A percentile compares a stretch with the other conserved stretches of the same genome.
Evolutionary conservation across 2,888 invertebrate species (phyloP).

Genomic region (Ichneumon xanthorius): DNA sequence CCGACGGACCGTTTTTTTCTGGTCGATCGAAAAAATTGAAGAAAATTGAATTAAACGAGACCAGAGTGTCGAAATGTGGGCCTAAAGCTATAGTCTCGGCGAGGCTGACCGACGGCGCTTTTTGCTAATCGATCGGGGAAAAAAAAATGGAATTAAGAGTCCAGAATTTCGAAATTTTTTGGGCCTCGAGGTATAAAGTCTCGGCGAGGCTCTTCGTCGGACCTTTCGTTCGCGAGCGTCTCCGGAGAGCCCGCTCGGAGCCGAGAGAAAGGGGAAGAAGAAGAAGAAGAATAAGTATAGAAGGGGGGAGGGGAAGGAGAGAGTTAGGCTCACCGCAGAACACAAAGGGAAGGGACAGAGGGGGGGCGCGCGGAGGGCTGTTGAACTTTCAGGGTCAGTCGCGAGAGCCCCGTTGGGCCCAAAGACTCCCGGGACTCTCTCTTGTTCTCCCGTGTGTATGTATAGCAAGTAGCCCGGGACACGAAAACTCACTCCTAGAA

Average conservation of each 20-base stretch:
- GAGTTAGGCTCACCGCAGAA: constrained; percentile 83
- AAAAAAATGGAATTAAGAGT: background rate
- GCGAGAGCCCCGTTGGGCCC: constrained; percentile 72
- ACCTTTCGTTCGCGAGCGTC: constrained; percentile 24
- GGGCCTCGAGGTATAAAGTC: constrained; percentile 33
- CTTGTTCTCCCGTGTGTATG: constrained; percentile 2
- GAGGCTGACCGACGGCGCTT: background rate
- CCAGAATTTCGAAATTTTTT: background rate
- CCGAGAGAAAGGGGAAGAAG: constrained; percentile 44
- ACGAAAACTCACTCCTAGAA: constrained; percentile 57
- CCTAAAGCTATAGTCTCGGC: constrained; percentile 20
- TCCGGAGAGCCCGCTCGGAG: constrained; percentile 5
- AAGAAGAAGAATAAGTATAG: constrained; percentile 34
- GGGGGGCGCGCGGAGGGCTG: constrained; percentile 75
- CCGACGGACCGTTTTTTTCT: background rate
- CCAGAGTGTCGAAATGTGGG: background rate
- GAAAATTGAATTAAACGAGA: background rate
- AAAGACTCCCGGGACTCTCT: constrained; percentile 30
- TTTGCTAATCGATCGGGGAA: too few relatives aligned
- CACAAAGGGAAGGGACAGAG: constrained; percentile 81
- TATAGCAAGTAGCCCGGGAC: constrained; percentile 19
- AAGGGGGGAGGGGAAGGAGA: constrained; percentile 47
- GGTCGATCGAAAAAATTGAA: too few relatives aligned
- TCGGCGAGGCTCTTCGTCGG: background rate
- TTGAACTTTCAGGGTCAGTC: constrained; percentile 84